phyloP scores from a whole-genome alignment of 2,888 invertebrate genomes.

The Drosophila longiperda region DNA sequence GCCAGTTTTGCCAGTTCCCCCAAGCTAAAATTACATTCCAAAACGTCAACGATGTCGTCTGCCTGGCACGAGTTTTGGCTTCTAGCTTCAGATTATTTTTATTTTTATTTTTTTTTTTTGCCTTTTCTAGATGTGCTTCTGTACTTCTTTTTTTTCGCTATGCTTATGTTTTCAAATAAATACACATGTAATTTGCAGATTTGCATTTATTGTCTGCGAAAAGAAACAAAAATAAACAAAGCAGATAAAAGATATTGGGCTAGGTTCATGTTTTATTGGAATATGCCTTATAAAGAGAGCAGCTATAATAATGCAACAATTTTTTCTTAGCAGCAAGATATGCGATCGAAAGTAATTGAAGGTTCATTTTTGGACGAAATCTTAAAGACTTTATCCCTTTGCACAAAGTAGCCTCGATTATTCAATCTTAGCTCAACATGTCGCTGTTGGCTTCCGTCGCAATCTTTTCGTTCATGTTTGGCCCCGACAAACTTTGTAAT shows the following conservation, averaged over 20 bases:
- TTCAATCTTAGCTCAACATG: conserved; percentile 30
- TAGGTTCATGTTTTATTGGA: neutral
- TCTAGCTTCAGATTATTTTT: conserved; percentile 18
- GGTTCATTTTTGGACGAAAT: neutral
- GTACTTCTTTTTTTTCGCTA: conserved; percentile 29
- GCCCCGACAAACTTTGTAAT: conserved; percentile 50
- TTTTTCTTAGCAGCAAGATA: too few species aligned
- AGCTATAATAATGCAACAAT: neutral
- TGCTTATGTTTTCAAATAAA: conserved; percentile 61
- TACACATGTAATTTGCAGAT: conserved; percentile 77
- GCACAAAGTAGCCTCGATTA: conserved; percentile 41
- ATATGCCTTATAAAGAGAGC: conserved; percentile 1
- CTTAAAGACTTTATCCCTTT: too few species aligned
- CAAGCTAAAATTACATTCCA: conserved; percentile 77
- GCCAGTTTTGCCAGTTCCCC: conserved; percentile 51
- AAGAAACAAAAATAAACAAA: conserved; percentile 9
- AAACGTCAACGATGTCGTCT: conserved; percentile 73
- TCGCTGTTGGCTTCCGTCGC: conserved; percentile 9
- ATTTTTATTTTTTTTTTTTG: neutral
- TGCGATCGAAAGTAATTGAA: neutral
- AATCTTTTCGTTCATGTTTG: conserved; percentile 30
- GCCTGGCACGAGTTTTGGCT: conserved; percentile 29
- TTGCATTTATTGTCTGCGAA: conserved; percentile 66
- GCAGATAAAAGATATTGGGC: neutral
- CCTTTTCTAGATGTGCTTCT: conserved; percentile 1